Conservation (phyloP, 2,113 vertebrate genomes). For the Indicator maculatus region DNA sequence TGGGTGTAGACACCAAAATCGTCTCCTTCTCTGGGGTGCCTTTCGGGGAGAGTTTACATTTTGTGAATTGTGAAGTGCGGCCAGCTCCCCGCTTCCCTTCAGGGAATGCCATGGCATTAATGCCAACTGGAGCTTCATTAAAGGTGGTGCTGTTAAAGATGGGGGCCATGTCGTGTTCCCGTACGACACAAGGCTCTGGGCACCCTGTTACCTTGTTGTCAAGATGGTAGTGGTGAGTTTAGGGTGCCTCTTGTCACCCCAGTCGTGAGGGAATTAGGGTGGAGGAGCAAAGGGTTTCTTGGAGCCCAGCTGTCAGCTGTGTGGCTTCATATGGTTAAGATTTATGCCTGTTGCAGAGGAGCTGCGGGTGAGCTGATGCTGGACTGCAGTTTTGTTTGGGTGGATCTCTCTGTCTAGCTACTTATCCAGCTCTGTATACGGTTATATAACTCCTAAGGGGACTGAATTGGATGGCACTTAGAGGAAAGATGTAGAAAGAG, state of each 20-base stretch:
- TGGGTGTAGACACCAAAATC: background rate
- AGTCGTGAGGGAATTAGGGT: background rate
- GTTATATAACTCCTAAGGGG: background rate
- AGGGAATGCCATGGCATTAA: background rate
- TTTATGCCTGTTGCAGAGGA: background rate
- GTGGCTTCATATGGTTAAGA: accelerated
- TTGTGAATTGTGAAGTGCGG: background rate
- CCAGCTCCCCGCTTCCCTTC: no score
- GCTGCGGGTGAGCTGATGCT: background rate
- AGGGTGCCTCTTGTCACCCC: background rate
- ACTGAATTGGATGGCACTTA: background rate
- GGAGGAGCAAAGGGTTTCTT: background rate
- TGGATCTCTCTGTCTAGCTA: accelerated
- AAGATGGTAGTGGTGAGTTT: accelerated
- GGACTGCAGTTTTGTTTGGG: background rate
- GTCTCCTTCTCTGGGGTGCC: background rate
- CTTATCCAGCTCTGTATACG: background rate
- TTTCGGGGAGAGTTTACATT: background rate
- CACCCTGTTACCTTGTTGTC: accelerated
- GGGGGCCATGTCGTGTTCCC: background rate
- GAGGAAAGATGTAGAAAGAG: background rate
- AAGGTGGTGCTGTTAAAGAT: background rate
- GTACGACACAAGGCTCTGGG: accelerated
- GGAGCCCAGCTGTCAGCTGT: accelerated
- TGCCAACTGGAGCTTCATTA: accelerated